phyloP scores from a whole-genome alignment of 2,113 vertebrate genomes.

The Caracal caracal region DNA sequence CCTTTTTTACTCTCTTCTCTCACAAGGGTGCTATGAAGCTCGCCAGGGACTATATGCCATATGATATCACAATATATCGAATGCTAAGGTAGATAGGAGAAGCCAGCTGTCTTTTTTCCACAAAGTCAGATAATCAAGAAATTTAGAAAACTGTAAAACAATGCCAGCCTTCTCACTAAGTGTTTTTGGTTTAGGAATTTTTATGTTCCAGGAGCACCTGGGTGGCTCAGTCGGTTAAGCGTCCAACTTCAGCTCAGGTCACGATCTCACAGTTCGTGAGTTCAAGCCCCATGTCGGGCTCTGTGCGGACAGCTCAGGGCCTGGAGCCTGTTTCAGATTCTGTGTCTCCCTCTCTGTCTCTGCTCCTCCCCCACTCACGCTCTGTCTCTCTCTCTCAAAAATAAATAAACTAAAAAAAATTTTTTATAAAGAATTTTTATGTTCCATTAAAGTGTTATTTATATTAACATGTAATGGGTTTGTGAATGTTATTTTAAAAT shows the following conservation, averaged over 20 bases:
- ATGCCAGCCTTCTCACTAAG: background rate
- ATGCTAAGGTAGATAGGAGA: background rate
- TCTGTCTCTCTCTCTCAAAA: too few relatives aligned
- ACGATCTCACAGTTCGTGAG: too few relatives aligned
- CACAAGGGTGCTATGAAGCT: background rate
- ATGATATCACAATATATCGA: rapidly evolving
- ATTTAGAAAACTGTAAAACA: background rate
- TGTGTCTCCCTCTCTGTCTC: too few relatives aligned
- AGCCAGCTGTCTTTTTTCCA: background rate
- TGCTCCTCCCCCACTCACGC: too few relatives aligned
- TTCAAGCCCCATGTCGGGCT: too few relatives aligned
- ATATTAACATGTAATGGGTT: background rate
- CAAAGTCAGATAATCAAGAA: background rate
- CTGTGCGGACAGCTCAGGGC: too few relatives aligned
- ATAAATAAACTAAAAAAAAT: too few relatives aligned
- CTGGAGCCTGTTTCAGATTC: too few relatives aligned
- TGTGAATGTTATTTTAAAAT: background rate
- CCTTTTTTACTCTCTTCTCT: background rate
- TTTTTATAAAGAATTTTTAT: background rate
- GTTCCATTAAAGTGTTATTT: background rate
- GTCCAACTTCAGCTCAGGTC: too few relatives aligned
- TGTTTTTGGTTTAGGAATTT: background rate
- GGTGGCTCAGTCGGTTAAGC: too few relatives aligned
- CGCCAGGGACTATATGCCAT: background rate
- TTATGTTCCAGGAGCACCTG: background rate